Evolutionary conservation across 2,888 invertebrate species (phyloP).

Genomic region (Strigamia transsilvanica): DNA sequence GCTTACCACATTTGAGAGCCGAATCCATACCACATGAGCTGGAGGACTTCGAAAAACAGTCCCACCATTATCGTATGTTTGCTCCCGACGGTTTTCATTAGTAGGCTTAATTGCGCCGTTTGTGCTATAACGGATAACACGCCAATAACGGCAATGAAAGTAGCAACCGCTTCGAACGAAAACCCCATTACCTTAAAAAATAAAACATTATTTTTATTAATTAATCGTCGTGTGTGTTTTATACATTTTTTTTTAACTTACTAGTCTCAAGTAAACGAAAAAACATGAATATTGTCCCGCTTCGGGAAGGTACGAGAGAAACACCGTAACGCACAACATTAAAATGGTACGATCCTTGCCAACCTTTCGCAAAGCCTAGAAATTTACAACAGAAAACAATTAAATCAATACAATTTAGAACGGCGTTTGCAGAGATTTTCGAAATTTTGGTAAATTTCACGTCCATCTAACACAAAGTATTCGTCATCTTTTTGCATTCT

Average conservation of each 20-base stretch:
- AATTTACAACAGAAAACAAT: slow-evolving; percentile 55
- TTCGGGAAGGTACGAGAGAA: slow-evolving; percentile 97
- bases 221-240: background rate
- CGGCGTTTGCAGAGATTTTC: too few species aligned
- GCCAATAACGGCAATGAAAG: slow-evolving; percentile 97
- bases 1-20: slow-evolving; percentile 90
- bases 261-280: slow-evolving; percentile 97
- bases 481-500: too few species aligned
- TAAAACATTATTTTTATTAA: background rate
- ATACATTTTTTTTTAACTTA: slow-evolving; percentile 64
- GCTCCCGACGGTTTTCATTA: slow-evolving; percentile 87
- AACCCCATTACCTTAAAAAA: slow-evolving; percentile 85
- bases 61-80: slow-evolving; percentile 98
- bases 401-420: too few species aligned
- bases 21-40: slow-evolving; percentile 97
- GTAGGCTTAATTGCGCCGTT: slow-evolving; percentile 72
- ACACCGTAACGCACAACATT: slow-evolving; percentile 96
- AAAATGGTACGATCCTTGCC: slow-evolving; percentile 95
- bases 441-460: too few species aligned
- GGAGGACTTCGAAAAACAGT: slow-evolving; percentile 93
- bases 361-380: slow-evolving; percentile 82
- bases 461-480: too few species aligned
- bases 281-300: slow-evolving; percentile 98
- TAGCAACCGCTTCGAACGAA: slow-evolving; percentile 91
- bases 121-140: slow-evolving; percentile 95